phyloP scores from a whole-genome alignment of 1,140 invertebrate genomes.

The Adelges cooleyi region DNA sequence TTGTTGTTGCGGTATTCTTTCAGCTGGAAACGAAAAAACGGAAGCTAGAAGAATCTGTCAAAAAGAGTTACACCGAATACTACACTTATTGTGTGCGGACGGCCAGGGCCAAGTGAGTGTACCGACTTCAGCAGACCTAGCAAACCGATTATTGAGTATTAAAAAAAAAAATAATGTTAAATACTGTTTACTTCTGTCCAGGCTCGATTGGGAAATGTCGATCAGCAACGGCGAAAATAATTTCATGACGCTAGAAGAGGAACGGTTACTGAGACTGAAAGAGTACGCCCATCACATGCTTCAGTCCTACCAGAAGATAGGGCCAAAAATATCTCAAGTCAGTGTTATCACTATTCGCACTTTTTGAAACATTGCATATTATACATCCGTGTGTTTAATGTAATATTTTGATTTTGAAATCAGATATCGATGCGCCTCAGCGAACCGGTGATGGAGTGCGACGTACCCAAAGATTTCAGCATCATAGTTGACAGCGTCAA shows the following conservation, averaged over 20 bases:
- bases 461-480: slow-evolving; percentile 61
- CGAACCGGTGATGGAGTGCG: slow-evolving; percentile 55
- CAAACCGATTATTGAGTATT: not conserved
- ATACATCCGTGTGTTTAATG: not conserved
- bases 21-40: slow-evolving; percentile 75
- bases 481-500: slow-evolving; percentile 50
- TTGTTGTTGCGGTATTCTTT: slow-evolving; percentile 30
- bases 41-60: slow-evolving; percentile 79
- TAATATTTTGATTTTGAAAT: too few species aligned
- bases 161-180: too few species aligned
- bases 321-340: slow-evolving; percentile 50
- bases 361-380: too few species aligned
- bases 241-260: slow-evolving; percentile 75
- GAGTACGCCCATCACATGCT: slow-evolving; percentile 64
- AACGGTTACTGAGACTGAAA: slow-evolving; percentile 70
- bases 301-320: slow-evolving; percentile 61
- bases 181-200: slow-evolving; percentile 35
- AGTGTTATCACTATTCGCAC: too few species aligned
- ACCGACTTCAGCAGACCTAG: not conserved
- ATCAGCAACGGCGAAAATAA: slow-evolving; percentile 60
- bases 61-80: slow-evolving; percentile 85
- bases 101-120: slow-evolving; percentile 61
- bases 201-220: slow-evolving; percentile 82
- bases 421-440: slow-evolving; percentile 57
- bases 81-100: slow-evolving; percentile 80